A percentile compares a stretch with the other conserved stretches of the same genome.
These are phyloP conservation scores for Hypocryptadius cinnamomeus DNA, from an alignment of 2,113 vertebrate genomes.

Conservation along the genomic window DNA sequence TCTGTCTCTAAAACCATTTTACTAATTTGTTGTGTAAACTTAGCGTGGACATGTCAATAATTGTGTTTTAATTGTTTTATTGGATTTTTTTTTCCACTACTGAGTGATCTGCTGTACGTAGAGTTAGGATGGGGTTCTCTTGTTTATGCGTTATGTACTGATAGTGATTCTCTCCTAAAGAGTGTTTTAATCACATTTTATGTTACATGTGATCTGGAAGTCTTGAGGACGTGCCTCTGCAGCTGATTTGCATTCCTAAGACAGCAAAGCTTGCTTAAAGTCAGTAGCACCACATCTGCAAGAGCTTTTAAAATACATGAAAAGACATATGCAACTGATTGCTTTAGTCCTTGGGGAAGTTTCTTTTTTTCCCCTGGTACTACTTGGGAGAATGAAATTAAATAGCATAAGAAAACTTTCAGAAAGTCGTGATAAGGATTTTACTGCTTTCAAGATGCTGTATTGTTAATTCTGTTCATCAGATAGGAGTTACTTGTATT, in stretches of 20 bases:
- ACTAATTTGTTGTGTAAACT: background rate
- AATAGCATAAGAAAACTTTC: background rate
- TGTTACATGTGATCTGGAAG: background rate
- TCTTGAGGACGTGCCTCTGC: background rate
- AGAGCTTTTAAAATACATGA: background rate
- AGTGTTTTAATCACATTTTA: background rate
- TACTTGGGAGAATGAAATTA: background rate
- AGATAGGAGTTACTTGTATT: background rate
- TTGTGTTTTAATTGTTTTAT: background rate
- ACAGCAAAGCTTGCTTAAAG: background rate
- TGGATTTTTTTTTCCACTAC: background rate
- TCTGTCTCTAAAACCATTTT: background rate
- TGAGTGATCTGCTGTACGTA: background rate
- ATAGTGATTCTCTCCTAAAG: background rate
- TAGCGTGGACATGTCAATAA: background rate
- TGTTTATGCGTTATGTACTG: background rate
- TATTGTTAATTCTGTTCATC: background rate
- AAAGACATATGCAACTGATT: background rate
- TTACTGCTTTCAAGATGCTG: background rate
- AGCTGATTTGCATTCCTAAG: conserved; percentile 33
- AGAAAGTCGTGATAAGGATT: background rate
- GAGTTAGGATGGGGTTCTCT: background rate
- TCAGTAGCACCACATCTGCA: conserved; percentile 2
- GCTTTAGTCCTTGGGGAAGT: background rate
- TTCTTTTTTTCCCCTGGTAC: background rate